phyloP scores from a whole-genome alignment of 2,888 invertebrate species.

The Cantharis rufa region DNA sequence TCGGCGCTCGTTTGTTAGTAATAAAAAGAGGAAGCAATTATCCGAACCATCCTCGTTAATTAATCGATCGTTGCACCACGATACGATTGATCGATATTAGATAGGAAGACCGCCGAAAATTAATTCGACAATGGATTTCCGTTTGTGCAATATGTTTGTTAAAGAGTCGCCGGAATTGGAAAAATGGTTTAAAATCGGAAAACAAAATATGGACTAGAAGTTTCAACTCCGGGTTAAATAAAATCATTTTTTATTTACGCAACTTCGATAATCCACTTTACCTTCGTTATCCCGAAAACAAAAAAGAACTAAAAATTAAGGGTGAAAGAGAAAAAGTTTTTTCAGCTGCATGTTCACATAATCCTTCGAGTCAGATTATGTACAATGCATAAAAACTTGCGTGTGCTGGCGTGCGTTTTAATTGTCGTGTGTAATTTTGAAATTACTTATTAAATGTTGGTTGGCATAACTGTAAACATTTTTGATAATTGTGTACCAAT shows the following conservation, averaged over 20 bases:
- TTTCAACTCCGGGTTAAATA: not conserved
- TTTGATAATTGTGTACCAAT: constrained; percentile 17
- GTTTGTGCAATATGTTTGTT: not conserved
- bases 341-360: constrained; percentile 18
- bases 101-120: not conserved
- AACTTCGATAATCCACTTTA: constrained; percentile 7
- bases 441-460: constrained; percentile 28
- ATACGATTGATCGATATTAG: not conserved
- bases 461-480: constrained; percentile 27
- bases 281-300: constrained; percentile 10
- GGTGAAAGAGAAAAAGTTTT: constrained; percentile 9
- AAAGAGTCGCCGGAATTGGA: not conserved
- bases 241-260: not conserved
- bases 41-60: not conserved
- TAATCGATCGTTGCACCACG: not conserved
- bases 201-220: not conserved
- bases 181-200: not conserved
- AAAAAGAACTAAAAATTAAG: constrained; percentile 9
- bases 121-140: not conserved
- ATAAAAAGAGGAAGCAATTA: not conserved
- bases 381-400: constrained; percentile 14
- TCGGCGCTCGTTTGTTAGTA: not conserved
- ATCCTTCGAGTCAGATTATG: constrained; percentile 9
- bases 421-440: constrained; percentile 22
- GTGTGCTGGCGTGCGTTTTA: constrained; percentile 23